These are phyloP conservation scores for Punctoribates punctum DNA, from an alignment of 2,888 invertebrate genomes.

Conservation along the genomic window DNA sequence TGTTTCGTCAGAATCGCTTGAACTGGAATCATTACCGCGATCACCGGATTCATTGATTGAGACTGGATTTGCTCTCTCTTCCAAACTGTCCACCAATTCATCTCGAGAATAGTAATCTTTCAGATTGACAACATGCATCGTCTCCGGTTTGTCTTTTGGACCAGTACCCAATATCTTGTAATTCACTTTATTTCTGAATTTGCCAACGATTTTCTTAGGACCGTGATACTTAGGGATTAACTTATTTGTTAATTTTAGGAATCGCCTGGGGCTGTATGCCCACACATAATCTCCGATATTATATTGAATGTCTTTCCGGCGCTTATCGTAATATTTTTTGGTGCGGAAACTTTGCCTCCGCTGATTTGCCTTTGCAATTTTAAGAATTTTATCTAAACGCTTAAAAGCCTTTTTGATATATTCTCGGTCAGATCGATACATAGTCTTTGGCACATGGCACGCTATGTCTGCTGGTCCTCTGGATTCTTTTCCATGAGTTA, in stretches of 20 bases:
- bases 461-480: slow-evolving; percentile 43
- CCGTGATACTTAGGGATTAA: slow-evolving; percentile 15
- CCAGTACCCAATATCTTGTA: no score
- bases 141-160: no score
- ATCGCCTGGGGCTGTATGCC: slow-evolving; percentile 19
- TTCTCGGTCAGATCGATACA: neutral
- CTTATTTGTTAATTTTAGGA: slow-evolving; percentile 22
- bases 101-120: no score
- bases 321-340: slow-evolving; percentile 7
- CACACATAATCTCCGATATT: slow-evolving; percentile 12
- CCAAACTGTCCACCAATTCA: no score
- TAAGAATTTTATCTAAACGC: neutral
- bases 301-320: neutral
- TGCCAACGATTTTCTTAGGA: neutral
- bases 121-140: no score
- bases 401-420: neutral
- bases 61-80: no score
- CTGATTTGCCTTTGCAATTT: no score
- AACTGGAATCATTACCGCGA: no score
- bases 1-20: no score
- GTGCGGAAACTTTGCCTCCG: no score
- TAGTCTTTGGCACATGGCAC: neutral
- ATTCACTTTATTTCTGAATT: neutral
- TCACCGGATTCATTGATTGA: no score
- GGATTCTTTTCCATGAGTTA: slow-evolving; percentile 46